Percentiles rank a stretch among this genome's conserved stretches.
Evolutionary conservation across 2,888 invertebrate species (phyloP).

Genomic region (Brenthis hecate): DNA sequence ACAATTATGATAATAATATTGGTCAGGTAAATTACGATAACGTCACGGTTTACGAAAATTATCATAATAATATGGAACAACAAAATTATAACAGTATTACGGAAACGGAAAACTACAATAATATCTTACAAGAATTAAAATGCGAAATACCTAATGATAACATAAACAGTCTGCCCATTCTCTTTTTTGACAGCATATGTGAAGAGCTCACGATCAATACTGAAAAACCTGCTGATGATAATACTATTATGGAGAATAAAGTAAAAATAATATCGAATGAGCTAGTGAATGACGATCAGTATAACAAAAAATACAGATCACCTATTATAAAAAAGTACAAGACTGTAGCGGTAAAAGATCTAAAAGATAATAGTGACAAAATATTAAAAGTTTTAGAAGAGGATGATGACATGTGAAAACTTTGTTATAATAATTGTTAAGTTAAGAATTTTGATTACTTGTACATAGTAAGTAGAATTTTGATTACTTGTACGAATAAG

Average conservation of each 20-base stretch:
- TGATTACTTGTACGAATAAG: no score
- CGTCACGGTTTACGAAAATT: conserved; percentile 11
- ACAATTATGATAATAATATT: conserved; percentile 14
- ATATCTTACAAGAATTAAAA: conserved; percentile 4
- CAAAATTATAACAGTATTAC: conserved; percentile 5
- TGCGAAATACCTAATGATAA: conserved; percentile 16
- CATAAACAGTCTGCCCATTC: conserved; percentile 28
- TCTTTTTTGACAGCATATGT: conserved; percentile 33
- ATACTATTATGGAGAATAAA: conserved; percentile 35
- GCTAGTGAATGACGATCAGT: conserved; percentile 32
- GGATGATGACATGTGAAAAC: conserved; percentile 9
- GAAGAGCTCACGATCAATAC: conserved; percentile 36
- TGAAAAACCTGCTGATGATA: conserved; percentile 23
- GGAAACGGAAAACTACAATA: conserved; percentile 11
- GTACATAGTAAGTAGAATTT: no score
- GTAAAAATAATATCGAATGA: conserved; percentile 36
- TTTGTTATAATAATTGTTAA: conserved; percentile 3
- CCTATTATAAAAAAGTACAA: no score
- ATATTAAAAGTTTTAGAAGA: no score
- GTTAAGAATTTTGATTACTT: neutral
- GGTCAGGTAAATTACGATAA: conserved; percentile 18
- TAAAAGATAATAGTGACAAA: no score
- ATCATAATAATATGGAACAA: conserved; percentile 11
- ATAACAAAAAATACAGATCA: conserved; percentile 6
- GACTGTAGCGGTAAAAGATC: no score